A percentile compares a stretch with the other conserved stretches of the same genome.
Evolutionary conservation across 2,888 invertebrate species (phyloP).

Genomic region (Anorthoa munda): DNA sequence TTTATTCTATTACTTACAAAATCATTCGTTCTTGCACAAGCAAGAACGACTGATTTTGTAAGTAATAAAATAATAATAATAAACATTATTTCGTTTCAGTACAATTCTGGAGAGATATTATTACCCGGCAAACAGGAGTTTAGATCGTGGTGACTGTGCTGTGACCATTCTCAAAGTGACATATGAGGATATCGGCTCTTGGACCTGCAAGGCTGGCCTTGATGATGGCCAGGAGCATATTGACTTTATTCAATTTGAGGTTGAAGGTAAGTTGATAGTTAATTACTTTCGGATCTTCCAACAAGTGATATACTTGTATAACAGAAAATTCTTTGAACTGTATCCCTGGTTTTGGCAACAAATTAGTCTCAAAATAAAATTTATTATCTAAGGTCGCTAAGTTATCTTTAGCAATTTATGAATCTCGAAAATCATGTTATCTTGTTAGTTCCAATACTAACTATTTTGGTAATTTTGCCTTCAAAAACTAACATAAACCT

Average conservation of each 20-base stretch:
- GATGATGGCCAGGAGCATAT: constrained; percentile 83
- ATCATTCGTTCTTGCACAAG: too few species aligned
- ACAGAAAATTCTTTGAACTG: too few species aligned
- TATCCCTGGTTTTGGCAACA: too few species aligned
- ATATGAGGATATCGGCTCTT: constrained; percentile 84
- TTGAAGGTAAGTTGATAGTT: constrained; percentile 77
- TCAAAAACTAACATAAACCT: background rate
- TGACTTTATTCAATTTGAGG: constrained; percentile 80
- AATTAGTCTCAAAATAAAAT: too few species aligned
- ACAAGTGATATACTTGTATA: too few species aligned
- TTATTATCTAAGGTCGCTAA: background rate
- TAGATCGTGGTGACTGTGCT: constrained; percentile 88
- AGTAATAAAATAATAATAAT: too few species aligned
- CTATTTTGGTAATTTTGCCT: too few species aligned
- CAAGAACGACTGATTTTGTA: too few species aligned
- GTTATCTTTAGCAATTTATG: background rate
- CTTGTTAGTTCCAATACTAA: too few species aligned
- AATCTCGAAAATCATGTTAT: too few species aligned
- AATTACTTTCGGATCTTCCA: background rate
- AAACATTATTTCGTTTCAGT: constrained; percentile 71
- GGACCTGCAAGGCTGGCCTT: constrained; percentile 88
- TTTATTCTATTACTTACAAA: too few species aligned
- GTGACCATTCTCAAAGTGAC: constrained; percentile 84
- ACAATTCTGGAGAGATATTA: constrained; percentile 83
- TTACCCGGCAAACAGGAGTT: constrained; percentile 83